Base-by-base conservation (phyloP, 2,888 invertebrate species). In the Drosophila atripex region DNA sequence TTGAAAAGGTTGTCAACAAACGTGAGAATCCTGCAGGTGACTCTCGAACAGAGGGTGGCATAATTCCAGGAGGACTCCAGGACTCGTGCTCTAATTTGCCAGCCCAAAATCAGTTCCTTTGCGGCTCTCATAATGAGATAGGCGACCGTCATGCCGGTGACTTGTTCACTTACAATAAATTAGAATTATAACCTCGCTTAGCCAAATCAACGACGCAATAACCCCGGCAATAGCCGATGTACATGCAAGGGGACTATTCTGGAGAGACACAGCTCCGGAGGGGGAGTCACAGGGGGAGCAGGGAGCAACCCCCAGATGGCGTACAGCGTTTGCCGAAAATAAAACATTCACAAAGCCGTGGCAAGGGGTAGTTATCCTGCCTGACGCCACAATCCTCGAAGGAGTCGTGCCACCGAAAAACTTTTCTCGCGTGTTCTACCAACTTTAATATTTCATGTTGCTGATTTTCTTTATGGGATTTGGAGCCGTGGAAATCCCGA, bases 141-240 rank as follows among this genome's bases (percentile, higher is more conserved):
- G 58, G 43, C 43, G 8, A 16, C 45, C 54, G 54, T 60, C 57
- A 61, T 47, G 60, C 47, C 35, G 47, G 39, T 64, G 49, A 68
- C 71, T 71, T 73, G 75, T 78, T 75, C 80, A 71, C 68, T 77
- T 79, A 63, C 53, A 49, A 82, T 85, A 82, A 82, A 82, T 85
- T 82, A 77, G 77, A 85, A 79, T 85, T 82, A 82, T 77, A 85
- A 77, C 82, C 82, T 74, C 73, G 71, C 76, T 82, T 82, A 82
- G 82, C 75, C 82, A 82, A 82, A 85, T 82, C 86, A 85, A 82
- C 82, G 82, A 85, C 82, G 86, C 79, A 82, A 85, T 85, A 85
- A 76, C 72, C 63, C 23, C 46, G 55, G 55, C 85, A 64, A 82
- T 85, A 79, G 82, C 71, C 63, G 52, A 61, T 58, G 73, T 65